Base-by-base conservation (phyloP, 30 jellyfish, hydroid and myxozoan genomes). In the Turritopsis rubra region DNA sequence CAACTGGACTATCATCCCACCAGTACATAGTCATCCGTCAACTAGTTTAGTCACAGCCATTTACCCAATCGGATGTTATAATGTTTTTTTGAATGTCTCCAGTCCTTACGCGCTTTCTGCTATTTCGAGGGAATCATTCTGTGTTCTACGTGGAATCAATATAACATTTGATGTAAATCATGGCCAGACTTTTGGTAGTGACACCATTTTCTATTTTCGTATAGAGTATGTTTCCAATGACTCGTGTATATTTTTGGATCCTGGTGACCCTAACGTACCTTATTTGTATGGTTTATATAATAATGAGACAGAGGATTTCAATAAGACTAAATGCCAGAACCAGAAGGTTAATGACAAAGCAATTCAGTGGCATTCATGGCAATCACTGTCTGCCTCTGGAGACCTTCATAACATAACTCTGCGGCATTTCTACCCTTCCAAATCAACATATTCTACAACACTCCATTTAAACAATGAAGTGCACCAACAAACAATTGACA, bases 371-470 rank as follows among this genome's bases (percentile, higher is more conserved):
- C 28, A 27, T 1, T 68, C 77, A 0, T 23, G 28, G 77, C 31
- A 79, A 30, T 74, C 88, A 18, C 21, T 85, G 73, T 71, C 86
- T 65, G 88, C 85, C 25, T 65, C 52, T 52, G 87, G 93, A 71
- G 65, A 79, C 20, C 52, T 85, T 75, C 77, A 68, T 27, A 27
- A 68, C 28, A 68, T 68, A n/a, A 23, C 30, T 8, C 30, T 68
- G 77, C 9, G 19, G 23, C 77, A 68, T 27, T 9, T 16, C 8
- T 68, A n/a, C 77, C 16, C 77, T 27, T n/a, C 28, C 9, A 27
- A 7, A 68, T n/a, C 28, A 0, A 68, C 8, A 68, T 68, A 68
- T 68, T 1, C 9, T 68, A 27, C 30, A 23, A 68, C 28, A 68
- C 30, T 68, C 16, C 17, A n/a, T 68, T 23, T 27, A 9, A 27